Percentiles rank a stretch among this genome's conserved stretches.
Evolutionary conservation across 1,140 invertebrate species (phyloP).

Genomic region (Vanessa atalanta): DNA sequence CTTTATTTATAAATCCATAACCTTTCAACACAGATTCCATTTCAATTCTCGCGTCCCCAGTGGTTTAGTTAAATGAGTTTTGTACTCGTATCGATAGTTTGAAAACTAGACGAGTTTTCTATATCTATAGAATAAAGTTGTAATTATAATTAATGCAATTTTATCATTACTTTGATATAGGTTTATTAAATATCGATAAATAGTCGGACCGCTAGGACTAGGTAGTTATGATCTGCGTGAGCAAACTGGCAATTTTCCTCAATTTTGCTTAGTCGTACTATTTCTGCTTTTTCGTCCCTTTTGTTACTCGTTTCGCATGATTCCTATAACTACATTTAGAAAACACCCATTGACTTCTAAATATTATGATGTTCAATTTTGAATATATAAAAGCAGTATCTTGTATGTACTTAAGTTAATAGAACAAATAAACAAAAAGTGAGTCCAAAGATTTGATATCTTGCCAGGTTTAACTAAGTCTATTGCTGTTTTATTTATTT

Average conservation of each 20-base stretch:
- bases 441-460: too few relatives aligned
- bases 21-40: conserved; percentile 28
- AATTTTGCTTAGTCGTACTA: too few relatives aligned
- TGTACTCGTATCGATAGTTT: conserved; percentile 23
- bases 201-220: too few relatives aligned
- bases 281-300: not conserved
- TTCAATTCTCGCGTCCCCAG: conserved; percentile 29
- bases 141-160: not conserved
- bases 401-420: too few relatives aligned
- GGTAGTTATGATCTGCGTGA: too few relatives aligned
- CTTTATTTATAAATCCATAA: conserved; percentile 37
- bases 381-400: not conserved
- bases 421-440: too few relatives aligned
- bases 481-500: too few relatives aligned
- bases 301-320: not conserved
- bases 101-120: conserved; percentile 14
- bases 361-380: not conserved
- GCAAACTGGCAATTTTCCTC: too few relatives aligned
- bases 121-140: not conserved
- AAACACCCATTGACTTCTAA: not conserved
- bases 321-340: not conserved
- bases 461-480: too few relatives aligned
- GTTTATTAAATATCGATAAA: not conserved
- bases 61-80: conserved; percentile 36
- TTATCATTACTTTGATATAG: not conserved